Conservation (phyloP, 2,797 vertebrate genomes). For the Acipenser transmontanus region DNA sequence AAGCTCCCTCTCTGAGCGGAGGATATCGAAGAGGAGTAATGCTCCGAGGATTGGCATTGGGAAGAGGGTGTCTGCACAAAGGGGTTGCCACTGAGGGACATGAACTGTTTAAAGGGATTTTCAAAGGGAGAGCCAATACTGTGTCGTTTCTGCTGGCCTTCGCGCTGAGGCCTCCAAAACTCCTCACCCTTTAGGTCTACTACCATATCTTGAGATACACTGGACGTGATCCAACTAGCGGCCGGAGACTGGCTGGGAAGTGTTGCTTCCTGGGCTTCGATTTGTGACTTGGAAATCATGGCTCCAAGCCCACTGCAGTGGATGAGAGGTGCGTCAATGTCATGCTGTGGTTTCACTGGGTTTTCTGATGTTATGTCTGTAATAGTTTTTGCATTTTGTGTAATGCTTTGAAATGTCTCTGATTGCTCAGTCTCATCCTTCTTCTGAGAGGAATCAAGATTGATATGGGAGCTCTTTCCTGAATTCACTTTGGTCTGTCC, state of each 20-base stretch:
- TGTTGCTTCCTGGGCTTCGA: neutral
- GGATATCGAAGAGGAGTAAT: slow-evolving; percentile 31
- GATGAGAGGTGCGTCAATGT: too few species aligned
- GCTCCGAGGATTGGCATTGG: slow-evolving; percentile 11
- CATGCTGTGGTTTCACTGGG: too few species aligned
- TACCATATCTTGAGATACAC: slow-evolving; percentile 9
- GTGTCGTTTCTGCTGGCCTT: neutral
- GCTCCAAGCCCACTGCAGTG: too few species aligned
- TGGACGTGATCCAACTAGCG: neutral
- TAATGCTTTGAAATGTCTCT: too few species aligned
- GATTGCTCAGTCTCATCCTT: too few species aligned
- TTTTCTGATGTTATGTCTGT: too few species aligned
- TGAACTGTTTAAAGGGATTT: neutral
- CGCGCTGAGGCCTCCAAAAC: slow-evolving; percentile 37
- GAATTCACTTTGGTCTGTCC: too few species aligned
- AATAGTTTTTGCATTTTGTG: too few species aligned
- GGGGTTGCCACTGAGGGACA: slow-evolving; percentile 10
- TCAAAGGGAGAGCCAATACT: neutral
- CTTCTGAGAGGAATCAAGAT: too few species aligned
- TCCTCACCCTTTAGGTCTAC: slow-evolving; percentile 44
- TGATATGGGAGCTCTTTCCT: too few species aligned
- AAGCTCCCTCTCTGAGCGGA: slow-evolving; percentile 33
- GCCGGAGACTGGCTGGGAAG: neutral
- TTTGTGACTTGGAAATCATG: neutral
- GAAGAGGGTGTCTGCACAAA: slow-evolving; percentile 36